Evolutionary conservation across 2,888 invertebrate species (phyloP), one percentile per base, ranked within the genome.

Genomic region (Linyphia triangularis): DNA sequence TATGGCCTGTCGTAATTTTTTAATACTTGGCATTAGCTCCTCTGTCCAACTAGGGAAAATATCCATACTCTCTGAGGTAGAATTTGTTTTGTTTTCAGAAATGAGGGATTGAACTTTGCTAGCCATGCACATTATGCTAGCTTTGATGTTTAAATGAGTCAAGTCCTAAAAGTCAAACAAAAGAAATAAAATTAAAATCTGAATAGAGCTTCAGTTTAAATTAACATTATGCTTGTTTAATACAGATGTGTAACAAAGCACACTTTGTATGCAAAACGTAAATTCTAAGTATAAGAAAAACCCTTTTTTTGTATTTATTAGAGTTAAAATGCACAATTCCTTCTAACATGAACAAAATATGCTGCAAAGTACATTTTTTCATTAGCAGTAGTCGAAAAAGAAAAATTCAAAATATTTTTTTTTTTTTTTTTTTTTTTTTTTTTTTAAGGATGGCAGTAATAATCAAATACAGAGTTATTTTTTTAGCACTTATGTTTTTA

Each of bases 101-200:
- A 89, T 33, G 63, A 82, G 75, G 2, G 82, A 82, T 92, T 96
- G 96, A 0, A 96, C 95, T 93, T 96, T 96, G 91, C 96, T 96
- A 28, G 96, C 96, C 90, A 97, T 93, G 92, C 96, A 97, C 95
- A 97, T 96, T 6, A 97, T 95, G 91, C 96, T 96, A 0, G 97
- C 97, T 93, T 97, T 96, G 78, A 96, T 96, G 92, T 97, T 97
- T 57, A 97, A 93, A 91, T 96, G 95, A 0, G 96, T 97, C 88
- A 97, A 94, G 92, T 97, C 97, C 77, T 77, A 40, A 37, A 51
- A 77, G 63, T 19, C 30, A 65, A 16, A n/a, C n/a, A n/a, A n/a
- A n/a, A n/a, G n/a, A n/a, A n/a, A n/a, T n/a, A n/a, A n/a, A n/a
- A n/a, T n/a, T n/a, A n/a, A n/a, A n/a, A 10, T 28, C 26, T n/a